Evolutionary conservation across 37 sponge, comb jelly and placozoan genomes (phyloP).

Genomic region (Dysidea cf. avara): DNA sequence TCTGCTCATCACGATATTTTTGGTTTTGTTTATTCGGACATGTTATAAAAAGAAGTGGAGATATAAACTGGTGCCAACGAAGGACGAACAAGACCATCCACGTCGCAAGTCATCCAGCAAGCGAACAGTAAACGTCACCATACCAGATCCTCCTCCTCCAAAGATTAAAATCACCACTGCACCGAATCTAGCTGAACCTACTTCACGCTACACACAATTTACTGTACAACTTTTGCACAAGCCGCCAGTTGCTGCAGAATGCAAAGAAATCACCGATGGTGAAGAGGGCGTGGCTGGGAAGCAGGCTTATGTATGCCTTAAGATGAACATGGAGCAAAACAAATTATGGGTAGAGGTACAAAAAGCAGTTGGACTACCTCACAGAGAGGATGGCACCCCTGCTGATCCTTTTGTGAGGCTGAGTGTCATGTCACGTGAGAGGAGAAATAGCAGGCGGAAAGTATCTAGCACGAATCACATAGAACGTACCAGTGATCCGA

Average conservation of each 20-base stretch:
- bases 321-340: conserved; percentile 10
- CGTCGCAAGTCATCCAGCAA: no score
- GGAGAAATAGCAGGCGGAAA: conserved; percentile 19
- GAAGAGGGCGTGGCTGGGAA: neutral
- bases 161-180: no score
- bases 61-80: no score
- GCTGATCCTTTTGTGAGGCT: conserved; percentile 57
- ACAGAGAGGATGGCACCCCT: conserved; percentile 40
- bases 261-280: neutral
- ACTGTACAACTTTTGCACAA: no score
- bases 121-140: no score
- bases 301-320: conserved; percentile 28
- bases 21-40: no score
- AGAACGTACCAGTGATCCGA: conserved; percentile 1
- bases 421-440: conserved; percentile 37
- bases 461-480: conserved; percentile 20
- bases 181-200: neutral
- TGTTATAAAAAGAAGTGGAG: no score
- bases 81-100: no score
- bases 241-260: neutral
- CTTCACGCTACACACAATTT: neutral
- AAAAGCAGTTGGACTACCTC: conserved; percentile 32
- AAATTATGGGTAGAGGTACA: conserved; percentile 30
- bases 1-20: no score
- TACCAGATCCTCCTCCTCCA: no score